Evolutionary conservation across 2,888 invertebrate species (phyloP).

Genomic region (Ophonus ardosiacus): DNA sequence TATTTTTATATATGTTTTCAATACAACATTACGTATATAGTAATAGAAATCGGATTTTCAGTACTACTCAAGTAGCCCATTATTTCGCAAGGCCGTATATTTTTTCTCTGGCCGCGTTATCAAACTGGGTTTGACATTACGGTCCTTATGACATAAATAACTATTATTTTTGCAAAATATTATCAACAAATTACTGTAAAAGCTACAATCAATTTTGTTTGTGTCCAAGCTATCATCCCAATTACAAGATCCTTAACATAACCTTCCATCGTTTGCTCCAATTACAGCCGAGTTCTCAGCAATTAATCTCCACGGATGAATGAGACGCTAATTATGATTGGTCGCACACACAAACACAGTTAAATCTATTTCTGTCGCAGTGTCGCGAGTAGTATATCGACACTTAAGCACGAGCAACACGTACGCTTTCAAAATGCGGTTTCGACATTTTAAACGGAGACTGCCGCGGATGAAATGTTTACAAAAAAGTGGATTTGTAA

Average conservation of each 20-base stretch:
- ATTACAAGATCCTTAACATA: neutral
- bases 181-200: too few relatives aligned
- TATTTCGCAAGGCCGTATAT: too few relatives aligned
- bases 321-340: constrained; percentile 29
- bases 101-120: too few relatives aligned
- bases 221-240: neutral
- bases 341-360: constrained; percentile 9
- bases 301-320: constrained; percentile 16
- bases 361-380: constrained; percentile 20
- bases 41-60: too few relatives aligned
- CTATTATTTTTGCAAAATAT: too few relatives aligned
- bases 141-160: too few relatives aligned
- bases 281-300: neutral
- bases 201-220: too few relatives aligned
- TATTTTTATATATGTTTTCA: too few relatives aligned
- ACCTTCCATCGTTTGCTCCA: neutral
- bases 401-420: constrained; percentile 7
- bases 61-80: too few relatives aligned
- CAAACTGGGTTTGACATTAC: too few relatives aligned
- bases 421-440: neutral
- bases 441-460: neutral
- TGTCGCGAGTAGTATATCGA: neutral
- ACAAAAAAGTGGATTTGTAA: neutral
- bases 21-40: too few relatives aligned
- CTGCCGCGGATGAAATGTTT: neutral